Evolutionary conservation across 1,140 invertebrate species (phyloP).

Genomic region (Helicoverpa armigera): DNA sequence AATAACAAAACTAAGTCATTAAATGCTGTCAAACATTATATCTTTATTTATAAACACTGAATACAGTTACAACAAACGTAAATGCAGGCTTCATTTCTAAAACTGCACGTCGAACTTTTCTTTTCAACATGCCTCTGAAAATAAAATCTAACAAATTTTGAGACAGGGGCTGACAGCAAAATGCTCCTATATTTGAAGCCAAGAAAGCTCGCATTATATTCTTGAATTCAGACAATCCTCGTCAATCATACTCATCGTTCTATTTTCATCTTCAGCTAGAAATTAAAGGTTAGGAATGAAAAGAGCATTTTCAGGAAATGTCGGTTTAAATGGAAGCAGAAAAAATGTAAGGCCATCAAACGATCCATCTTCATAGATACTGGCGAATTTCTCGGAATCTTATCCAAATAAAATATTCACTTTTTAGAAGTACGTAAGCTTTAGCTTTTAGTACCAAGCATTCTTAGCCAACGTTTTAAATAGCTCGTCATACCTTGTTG

Average conservation of each 20-base stretch:
- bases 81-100: not conserved
- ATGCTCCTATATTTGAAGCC: conserved; percentile 15
- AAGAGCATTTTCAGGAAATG: conserved; percentile 7
- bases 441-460: not conserved
- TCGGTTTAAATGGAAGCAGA: not conserved
- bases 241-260: conserved; percentile 14
- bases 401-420: not conserved
- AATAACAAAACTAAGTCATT: no score
- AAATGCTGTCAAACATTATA: not conserved
- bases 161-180: not conserved
- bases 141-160: no score
- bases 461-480: not conserved
- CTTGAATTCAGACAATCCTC: conserved; percentile 21
- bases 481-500: not conserved
- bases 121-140: not conserved
- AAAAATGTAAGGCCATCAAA: conserved; percentile 7
- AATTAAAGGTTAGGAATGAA: not conserved
- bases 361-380: conserved; percentile 5
- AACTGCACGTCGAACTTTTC: not conserved
- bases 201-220: conserved; percentile 6
- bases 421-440: not conserved
- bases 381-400: not conserved
- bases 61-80: not conserved
- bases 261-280: not conserved
- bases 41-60: not conserved